Percentiles rank a stretch among this genome's conserved stretches.
Conservation (phyloP, 2,888 invertebrate genomes). For the Priocnemis perturbator region DNA sequence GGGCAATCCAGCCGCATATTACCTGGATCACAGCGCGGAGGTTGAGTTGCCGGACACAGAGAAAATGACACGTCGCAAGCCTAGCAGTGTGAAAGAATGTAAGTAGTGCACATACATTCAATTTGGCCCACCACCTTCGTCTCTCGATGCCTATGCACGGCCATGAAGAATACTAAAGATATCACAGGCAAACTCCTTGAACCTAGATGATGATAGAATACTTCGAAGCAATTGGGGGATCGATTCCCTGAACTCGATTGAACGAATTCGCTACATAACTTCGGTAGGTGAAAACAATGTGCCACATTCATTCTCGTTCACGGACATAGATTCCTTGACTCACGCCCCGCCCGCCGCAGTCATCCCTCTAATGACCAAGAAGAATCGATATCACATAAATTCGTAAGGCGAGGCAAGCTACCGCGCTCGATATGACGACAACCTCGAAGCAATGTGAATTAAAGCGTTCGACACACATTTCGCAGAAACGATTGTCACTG, state of each 20-base stretch:
- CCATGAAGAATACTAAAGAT: no score
- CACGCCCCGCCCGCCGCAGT: conserved; percentile 35
- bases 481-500: background rate
- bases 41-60: conserved; percentile 76
- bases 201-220: background rate
- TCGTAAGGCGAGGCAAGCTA: conserved; percentile 55
- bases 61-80: conserved; percentile 60
- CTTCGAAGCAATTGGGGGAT: background rate
- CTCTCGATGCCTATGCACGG: no score
- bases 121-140: no score
- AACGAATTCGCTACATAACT: background rate
- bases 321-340: conserved; percentile 29
- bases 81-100: conserved; percentile 64
- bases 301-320: background rate
- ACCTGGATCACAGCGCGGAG: conserved; percentile 77
- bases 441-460: conserved; percentile 19
- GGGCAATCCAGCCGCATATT: conserved; percentile 79
- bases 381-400: conserved; percentile 63
- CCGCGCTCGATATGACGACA: conserved; percentile 46
- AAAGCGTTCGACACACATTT: background rate
- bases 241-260: background rate
- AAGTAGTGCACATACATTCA: conserved; percentile 47
- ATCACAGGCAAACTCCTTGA: no score
- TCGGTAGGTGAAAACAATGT: background rate
- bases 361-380: conserved; percentile 49